Evolutionary conservation across 2,113 vertebrate genomes (phyloP), one percentile per base, ranked within the genome.

Genomic region (Etheostoma cragini): DNA sequence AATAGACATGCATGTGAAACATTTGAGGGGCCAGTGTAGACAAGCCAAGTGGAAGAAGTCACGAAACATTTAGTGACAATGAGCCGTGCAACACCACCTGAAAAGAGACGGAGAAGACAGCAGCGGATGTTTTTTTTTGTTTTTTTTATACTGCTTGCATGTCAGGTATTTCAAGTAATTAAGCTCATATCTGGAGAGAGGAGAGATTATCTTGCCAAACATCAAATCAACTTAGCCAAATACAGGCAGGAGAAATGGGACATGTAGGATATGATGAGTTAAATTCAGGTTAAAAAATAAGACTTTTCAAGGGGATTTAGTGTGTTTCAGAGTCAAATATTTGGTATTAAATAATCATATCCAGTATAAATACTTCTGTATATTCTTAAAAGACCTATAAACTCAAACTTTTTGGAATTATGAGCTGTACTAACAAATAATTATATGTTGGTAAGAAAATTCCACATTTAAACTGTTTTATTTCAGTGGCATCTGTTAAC

Each of bases 41-140:
- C 45, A 66, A 81, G 86, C 56, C 64, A 56, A 87, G 73, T 80
- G 57, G 80, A 84, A 68, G 87, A 74, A 87, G 91, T 87, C 88
- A 91, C 83, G 87, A 81, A 86, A 89, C 84, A 86, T 91, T 91
- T 88, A 80, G 78, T 76, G 80, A 90, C 86, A 90, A 83, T 82
- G 87, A 89, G 85, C 83, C 87, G n/a, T 86, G 83, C 53, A 78
- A 16, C 47, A 54, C 30, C 57, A 15, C 54, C 75, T 67, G 69
- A 75, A 76, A 74, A 42, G 80, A 56, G 71, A 60, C 16, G 0
- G 47, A 78, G 26, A 62, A 65, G 63, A 71, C 33, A 12, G 53
- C 30, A 15, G 24, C 6, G 42, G 30, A 63, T 67, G 42, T 45
- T 52, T 57, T 47, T 49, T 10, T 10, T 54, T 30, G 30, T 30